Evolutionary conservation across 2,113 vertebrate species (phyloP).

Genomic region (Willisornis vidua): DNA sequence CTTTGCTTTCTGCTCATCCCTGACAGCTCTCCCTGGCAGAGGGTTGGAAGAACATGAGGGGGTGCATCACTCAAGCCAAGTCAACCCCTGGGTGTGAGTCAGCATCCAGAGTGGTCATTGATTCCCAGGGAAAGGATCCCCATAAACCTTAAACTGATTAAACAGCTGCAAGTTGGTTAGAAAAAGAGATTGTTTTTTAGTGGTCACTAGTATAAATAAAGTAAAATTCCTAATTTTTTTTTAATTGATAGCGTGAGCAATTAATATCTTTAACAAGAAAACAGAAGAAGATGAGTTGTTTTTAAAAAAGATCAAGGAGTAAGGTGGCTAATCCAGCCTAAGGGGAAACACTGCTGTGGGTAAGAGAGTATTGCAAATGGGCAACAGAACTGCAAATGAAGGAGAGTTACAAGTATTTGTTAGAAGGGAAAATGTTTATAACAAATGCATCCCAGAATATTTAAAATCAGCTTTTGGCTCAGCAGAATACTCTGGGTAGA

Average conservation of each 20-base stretch:
- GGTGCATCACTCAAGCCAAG: neutral
- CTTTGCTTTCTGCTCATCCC: neutral
- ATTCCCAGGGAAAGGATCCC: neutral
- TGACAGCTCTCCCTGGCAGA: neutral
- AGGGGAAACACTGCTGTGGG: neutral
- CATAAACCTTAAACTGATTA: neutral
- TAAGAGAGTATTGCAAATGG: neutral
- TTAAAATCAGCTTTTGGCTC: neutral
- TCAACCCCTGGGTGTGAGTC: neutral
- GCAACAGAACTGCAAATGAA: neutral
- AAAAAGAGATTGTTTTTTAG: neutral
- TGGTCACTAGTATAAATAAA: neutral
- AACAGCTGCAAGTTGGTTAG: neutral
- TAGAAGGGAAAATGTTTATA: neutral
- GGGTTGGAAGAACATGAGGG: neutral
- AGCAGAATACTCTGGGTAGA: neutral
- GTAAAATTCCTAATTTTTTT: neutral
- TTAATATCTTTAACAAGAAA: neutral
- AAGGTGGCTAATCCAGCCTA: neutral
- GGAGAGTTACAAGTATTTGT: neutral
- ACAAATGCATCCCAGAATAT: neutral
- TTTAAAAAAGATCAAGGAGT: neutral
- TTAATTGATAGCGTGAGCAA: too few species aligned
- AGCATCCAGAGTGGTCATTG: neutral
- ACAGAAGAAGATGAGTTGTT: neutral